phyloP scores from a whole-genome alignment of 2,888 invertebrate species.

The Agonum fuliginosum region DNA sequence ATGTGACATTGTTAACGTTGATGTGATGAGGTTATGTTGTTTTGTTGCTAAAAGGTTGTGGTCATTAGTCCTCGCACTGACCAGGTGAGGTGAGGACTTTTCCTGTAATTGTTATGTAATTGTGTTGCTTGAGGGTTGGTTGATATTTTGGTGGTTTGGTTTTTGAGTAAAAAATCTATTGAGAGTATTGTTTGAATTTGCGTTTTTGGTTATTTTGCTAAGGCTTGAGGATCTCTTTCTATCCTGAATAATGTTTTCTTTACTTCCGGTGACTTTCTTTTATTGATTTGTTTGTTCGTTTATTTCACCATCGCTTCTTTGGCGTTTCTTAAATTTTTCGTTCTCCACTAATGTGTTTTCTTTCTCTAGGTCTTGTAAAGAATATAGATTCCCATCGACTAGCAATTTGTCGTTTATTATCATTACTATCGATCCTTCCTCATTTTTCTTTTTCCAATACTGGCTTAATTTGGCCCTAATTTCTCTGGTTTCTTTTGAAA shows the following conservation, averaged over 20 bases:
- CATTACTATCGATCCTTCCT: background rate
- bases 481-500: background rate
- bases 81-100: conserved; percentile 2
- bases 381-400: background rate
- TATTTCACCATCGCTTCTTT: background rate
- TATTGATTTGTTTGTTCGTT: no score
- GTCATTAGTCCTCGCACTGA: no score
- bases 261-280: background rate
- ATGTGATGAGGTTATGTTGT: no score
- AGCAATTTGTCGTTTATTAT: background rate
- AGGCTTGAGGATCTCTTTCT: background rate
- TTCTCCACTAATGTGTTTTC: no score
- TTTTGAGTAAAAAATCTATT: no score
- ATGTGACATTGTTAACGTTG: no score
- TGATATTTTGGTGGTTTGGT: background rate
- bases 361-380: background rate
- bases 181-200: background rate
- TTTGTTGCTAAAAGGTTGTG: conserved; percentile 6
- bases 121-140: background rate
- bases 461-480: background rate
- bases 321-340: background rate
- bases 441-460: background rate
- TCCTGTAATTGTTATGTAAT: background rate
- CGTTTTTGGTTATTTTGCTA: background rate
- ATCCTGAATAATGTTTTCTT: background rate